Evolutionary conservation across 2,888 invertebrate species (phyloP).

Genomic region (Thumatha senex): DNA sequence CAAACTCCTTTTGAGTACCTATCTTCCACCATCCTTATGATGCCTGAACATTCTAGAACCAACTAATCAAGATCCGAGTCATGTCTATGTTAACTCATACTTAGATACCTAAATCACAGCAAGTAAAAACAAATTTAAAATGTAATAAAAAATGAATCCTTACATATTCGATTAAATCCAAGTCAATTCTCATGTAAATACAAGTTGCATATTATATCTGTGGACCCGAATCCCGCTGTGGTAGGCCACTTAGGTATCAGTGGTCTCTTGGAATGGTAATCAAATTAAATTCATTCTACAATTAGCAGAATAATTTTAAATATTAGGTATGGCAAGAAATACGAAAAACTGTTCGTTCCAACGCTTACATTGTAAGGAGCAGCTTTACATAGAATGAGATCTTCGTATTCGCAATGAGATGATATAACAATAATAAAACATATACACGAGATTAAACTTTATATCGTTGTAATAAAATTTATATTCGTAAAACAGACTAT

Average conservation of each 20-base stretch:
- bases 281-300: conserved; percentile 45
- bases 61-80: too few relatives aligned
- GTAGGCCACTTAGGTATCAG: conserved; percentile 51
- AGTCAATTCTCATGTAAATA: conserved; percentile 7
- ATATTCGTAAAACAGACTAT: conserved; percentile 23
- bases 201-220: conserved; percentile 2
- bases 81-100: too few relatives aligned
- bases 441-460: conserved; percentile 35
- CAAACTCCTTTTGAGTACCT: too few relatives aligned
- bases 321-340: conserved; percentile 41
- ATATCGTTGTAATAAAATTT: conserved; percentile 19
- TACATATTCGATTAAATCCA: too few relatives aligned
- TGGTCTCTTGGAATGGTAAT: conserved; percentile 30
- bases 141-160: too few relatives aligned
- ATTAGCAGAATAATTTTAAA: conserved; percentile 41
- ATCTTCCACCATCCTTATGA: too few relatives aligned
- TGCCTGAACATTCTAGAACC: too few relatives aligned
- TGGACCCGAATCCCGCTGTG: conserved; percentile 38
- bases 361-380: conserved; percentile 61
- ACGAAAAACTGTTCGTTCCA: conserved; percentile 43
- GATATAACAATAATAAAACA: conserved; percentile 20
- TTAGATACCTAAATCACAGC: too few relatives aligned
- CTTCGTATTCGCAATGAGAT: conserved; percentile 20
- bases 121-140: too few relatives aligned
- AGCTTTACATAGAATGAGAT: conserved; percentile 54